phyloP scores from a whole-genome alignment of 30 jellyfish, hydroid and myxozoan species.

The Clytia hemisphaerica region DNA sequence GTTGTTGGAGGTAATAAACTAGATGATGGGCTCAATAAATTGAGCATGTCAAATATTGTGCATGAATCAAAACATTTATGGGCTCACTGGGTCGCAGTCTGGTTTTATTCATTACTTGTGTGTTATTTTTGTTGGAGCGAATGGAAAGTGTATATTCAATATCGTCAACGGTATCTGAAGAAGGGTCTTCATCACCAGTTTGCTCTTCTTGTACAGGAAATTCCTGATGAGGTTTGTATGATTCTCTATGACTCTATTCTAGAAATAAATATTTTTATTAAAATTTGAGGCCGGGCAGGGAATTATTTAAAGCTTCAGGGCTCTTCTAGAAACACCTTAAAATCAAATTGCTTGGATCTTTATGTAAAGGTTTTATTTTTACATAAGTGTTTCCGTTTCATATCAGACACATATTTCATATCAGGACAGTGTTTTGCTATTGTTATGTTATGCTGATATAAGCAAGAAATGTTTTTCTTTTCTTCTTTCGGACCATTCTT shows the following conservation, averaged over 20 bases:
- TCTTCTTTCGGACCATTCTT: too few species aligned
- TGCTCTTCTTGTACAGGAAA: conserved; percentile 59
- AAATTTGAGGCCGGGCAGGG: too few species aligned
- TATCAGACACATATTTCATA: too few species aligned
- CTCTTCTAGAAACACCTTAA: too few species aligned
- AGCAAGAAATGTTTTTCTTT: too few species aligned
- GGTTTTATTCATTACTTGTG: conserved; percentile 66
- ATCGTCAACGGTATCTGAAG: conserved; percentile 67
- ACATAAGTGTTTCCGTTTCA: too few species aligned
- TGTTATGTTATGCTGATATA: too few species aligned
- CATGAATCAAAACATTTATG: conserved; percentile 55
- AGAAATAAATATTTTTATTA: too few species aligned
- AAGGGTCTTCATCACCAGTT: conserved; percentile 53
- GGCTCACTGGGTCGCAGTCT: conserved; percentile 91
- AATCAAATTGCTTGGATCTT: background rate
- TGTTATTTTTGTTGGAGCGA: conserved; percentile 50
- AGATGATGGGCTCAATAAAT: conserved; percentile 55
- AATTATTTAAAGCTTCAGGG: too few species aligned
- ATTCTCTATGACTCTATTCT: too few species aligned
- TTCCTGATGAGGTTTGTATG: conserved; percentile 84
- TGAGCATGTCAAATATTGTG: conserved; percentile 79
- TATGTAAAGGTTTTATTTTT: background rate
- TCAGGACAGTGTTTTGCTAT: too few species aligned
- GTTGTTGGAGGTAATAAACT: conserved; percentile 61
- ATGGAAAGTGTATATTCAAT: conserved; percentile 64